Conservation (phyloP, 2,888 invertebrate genomes). For the Euplagia quadripunctaria region DNA sequence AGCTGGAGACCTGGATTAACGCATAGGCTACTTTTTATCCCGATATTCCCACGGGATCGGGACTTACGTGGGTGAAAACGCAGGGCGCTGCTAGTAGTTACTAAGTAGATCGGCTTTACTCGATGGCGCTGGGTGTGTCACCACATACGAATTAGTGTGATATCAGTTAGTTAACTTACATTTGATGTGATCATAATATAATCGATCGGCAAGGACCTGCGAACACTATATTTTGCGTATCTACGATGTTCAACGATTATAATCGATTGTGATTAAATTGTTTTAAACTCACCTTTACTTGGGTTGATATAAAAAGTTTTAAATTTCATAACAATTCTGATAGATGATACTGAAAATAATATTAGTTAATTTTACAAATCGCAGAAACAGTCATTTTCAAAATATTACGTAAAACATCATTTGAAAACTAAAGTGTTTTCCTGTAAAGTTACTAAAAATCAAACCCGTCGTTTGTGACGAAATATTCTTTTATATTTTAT, state of each 20-base stretch:
- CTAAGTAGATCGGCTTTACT: not conserved
- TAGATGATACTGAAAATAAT: not conserved
- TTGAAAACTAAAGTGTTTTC: too few relatives aligned
- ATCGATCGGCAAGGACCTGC: not conserved
- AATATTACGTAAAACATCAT: too few relatives aligned
- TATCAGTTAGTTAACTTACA: not conserved
- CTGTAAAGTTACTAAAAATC: too few relatives aligned
- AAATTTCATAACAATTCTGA: not conserved
- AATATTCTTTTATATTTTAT: not conserved
- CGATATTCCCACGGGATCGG: too few relatives aligned
- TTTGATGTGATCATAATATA: not conserved
- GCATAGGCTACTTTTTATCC: too few relatives aligned
- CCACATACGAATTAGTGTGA: not conserved
- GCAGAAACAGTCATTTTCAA: not conserved
- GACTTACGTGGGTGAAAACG: too few relatives aligned
- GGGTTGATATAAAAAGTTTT: not conserved
- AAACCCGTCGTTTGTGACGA: too few relatives aligned
- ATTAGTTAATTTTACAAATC: not conserved
- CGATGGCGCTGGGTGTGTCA: not conserved
- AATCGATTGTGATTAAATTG: not conserved
- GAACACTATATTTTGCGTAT: not conserved
- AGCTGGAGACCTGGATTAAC: too few relatives aligned
- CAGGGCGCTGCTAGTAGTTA: too few relatives aligned
- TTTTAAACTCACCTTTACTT: not conserved
- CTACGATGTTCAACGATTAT: not conserved